A percentile compares a stretch with the other conserved stretches of the same genome.
These are phyloP conservation scores for Picathartes gymnocephalus DNA, from an alignment of 2,113 vertebrate species.

Conservation along the genomic window DNA sequence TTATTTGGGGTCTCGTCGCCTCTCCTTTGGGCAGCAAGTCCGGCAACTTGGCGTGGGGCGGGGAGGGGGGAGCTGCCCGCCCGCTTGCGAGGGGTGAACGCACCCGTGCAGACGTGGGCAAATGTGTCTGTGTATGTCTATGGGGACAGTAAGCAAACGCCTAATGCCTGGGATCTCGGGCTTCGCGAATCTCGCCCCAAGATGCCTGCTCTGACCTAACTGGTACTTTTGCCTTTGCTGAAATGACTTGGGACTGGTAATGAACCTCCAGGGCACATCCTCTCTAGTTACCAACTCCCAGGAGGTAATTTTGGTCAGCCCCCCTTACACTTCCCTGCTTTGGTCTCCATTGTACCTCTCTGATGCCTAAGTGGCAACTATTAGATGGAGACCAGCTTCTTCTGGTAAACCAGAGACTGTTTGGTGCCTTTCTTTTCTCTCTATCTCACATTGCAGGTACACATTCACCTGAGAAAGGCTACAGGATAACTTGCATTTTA, in stretches of 20 bases:
- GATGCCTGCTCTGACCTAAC: slow-evolving; percentile 13
- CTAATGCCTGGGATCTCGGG: not conserved
- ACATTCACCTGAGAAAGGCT: not conserved
- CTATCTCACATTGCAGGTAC: not conserved
- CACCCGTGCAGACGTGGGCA: not conserved
- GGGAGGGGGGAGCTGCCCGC: not conserved
- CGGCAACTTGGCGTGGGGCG: not conserved
- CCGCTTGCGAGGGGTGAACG: not conserved
- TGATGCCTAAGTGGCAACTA: not conserved
- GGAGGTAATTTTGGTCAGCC: not conserved
- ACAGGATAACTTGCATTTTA: not conserved
- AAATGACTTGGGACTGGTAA: slow-evolving; percentile 4
- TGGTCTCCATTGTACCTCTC: not conserved
- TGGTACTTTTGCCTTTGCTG: slow-evolving; percentile 77
- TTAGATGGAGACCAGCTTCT: not conserved
- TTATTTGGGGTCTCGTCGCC: not conserved
- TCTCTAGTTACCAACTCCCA: not conserved
- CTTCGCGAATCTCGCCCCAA: not conserved
- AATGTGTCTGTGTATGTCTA: not conserved
- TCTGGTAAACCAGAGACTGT: not conserved
- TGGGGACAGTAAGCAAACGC: not conserved
- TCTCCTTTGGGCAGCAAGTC: not conserved
- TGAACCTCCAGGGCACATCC: not conserved
- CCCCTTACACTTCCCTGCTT: not conserved
- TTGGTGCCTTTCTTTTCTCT: not conserved